phyloP scores from a whole-genome alignment of 2,113 vertebrate genomes.

The Psophia crepitans region DNA sequence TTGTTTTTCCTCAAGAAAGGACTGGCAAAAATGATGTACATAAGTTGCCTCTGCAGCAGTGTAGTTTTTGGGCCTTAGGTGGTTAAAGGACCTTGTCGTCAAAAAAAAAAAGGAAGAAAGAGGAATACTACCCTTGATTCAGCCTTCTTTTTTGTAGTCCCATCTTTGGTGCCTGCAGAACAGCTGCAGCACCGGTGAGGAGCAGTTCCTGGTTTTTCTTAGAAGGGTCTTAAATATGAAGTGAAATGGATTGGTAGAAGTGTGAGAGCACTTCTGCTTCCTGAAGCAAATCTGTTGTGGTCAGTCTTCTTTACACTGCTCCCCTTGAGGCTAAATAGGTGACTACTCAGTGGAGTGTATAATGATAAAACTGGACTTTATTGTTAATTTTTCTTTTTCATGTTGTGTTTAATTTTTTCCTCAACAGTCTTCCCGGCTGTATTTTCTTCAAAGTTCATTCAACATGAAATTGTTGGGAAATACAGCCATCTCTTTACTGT shows the following conservation, averaged over 20 bases:
- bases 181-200: not conserved
- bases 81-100: not conserved
- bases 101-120: not conserved
- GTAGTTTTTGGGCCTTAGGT: not conserved
- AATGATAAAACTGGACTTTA: not conserved
- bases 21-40: accelerated
- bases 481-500: slow-evolving; percentile 91
- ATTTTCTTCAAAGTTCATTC: slow-evolving; percentile 85
- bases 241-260: not conserved
- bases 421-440: slow-evolving; percentile 87
- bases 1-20: not conserved
- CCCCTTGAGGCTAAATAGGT: not conserved
- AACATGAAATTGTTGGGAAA: slow-evolving; percentile 82
- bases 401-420: not conserved
- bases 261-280: not conserved
- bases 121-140: not conserved
- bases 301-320: not conserved
- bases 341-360: not conserved
- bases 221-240: not conserved
- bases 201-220: not conserved
- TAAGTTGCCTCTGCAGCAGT: not conserved
- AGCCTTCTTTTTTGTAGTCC: not conserved
- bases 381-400: not conserved
- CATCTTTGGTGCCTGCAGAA: not conserved
- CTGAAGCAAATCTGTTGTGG: not conserved